Conservation (phyloP, 2,888 invertebrate genomes). For the Geotrupes spiniger region DNA sequence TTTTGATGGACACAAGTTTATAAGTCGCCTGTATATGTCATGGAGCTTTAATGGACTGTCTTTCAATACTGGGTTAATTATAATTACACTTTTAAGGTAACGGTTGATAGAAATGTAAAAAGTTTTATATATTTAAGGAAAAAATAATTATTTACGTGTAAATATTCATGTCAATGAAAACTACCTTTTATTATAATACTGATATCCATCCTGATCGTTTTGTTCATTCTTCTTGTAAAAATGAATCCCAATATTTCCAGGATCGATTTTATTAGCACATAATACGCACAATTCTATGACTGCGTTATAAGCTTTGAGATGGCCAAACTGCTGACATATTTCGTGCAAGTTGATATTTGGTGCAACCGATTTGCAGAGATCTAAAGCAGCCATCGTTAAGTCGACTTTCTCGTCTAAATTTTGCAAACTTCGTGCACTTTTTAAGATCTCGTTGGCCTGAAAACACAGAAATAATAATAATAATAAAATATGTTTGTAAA, state of each 20-base stretch:
- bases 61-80: too few species aligned
- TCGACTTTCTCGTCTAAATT: conserved; percentile 75
- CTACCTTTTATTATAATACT: conserved; percentile 52
- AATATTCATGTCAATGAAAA: too few species aligned
- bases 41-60: too few species aligned
- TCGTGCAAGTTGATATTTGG: conserved; percentile 80
- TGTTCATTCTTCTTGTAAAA: conserved; percentile 84
- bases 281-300: conserved; percentile 84
- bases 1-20: too few species aligned
- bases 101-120: too few species aligned
- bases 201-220: conserved; percentile 76
- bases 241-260: conserved; percentile 81
- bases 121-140: too few species aligned
- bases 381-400: conserved; percentile 72
- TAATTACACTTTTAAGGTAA: too few species aligned
- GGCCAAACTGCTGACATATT: conserved; percentile 81
- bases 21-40: too few species aligned
- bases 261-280: conserved; percentile 85
- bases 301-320: conserved; percentile 80
- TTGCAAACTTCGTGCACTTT: conserved; percentile 72
- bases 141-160: too few species aligned
- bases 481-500: background rate
- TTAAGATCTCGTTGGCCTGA: conserved; percentile 83
- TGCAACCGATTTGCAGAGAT: conserved; percentile 85
- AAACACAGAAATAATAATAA: conserved; percentile 32